These are phyloP conservation scores for Asbolus verrucosus DNA, from an alignment of 1,140 invertebrate genomes.

Conservation along the genomic window DNA sequence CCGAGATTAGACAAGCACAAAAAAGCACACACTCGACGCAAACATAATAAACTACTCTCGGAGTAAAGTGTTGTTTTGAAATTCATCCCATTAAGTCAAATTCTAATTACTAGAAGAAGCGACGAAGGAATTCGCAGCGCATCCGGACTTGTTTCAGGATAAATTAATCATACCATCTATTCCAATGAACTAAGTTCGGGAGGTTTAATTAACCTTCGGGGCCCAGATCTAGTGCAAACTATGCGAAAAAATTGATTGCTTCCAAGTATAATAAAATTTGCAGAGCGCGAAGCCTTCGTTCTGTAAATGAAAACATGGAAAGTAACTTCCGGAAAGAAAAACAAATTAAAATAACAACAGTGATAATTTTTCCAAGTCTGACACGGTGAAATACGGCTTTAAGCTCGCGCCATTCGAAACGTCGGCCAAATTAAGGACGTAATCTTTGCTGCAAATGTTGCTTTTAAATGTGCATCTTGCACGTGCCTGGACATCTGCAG, in stretches of 20 bases:
- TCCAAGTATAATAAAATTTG: constrained; percentile 24
- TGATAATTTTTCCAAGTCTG: constrained; percentile 25
- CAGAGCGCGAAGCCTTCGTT: constrained; percentile 1
- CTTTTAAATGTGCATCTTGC: no score
- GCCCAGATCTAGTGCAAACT: neutral
- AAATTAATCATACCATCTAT: constrained; percentile 50
- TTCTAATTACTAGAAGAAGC: neutral
- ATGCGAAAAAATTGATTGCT: neutral
- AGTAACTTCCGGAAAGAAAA: constrained; percentile 21
- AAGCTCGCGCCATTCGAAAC: constrained; percentile 2
- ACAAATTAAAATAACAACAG: constrained; percentile 36
- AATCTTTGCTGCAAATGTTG: no score
- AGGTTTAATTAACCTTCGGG: constrained; percentile 47
- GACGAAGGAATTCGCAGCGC: neutral
- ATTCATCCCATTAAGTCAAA: constrained; percentile 23
- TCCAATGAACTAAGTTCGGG: constrained; percentile 46
- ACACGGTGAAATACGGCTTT: constrained; percentile 2
- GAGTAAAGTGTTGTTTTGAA: neutral
- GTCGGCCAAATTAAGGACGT: no score
- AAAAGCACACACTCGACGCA: constrained; percentile 1
- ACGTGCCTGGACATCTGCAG: constrained; percentile 9
- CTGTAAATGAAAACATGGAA: constrained; percentile 6
- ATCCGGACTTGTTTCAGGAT: constrained; percentile 29
- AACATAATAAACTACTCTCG: neutral
- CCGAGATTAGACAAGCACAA: constrained; percentile 3